Evolutionary conservation across 2,888 invertebrate species (phyloP).

Genomic region (Plutella xylostella): DNA sequence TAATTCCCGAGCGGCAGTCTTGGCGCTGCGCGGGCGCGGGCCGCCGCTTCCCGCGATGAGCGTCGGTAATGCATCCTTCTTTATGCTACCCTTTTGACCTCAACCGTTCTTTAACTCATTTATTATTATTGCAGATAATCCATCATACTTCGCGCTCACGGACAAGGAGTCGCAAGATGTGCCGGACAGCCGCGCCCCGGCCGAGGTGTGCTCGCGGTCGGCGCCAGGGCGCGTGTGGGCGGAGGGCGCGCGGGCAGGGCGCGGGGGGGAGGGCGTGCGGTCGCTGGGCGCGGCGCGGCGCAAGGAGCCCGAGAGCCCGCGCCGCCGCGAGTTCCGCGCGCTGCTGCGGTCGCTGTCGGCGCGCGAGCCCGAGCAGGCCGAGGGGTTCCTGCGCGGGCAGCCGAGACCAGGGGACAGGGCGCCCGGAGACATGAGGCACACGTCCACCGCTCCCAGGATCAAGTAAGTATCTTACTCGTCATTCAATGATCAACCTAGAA

Average conservation of each 20-base stretch:
- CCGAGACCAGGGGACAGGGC: conserved; percentile 79
- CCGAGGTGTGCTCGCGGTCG: conserved; percentile 74
- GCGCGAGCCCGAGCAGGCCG: conserved; percentile 72
- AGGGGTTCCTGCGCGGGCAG: conserved; percentile 75
- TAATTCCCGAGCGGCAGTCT: conserved; percentile 46
- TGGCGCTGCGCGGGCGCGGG: conserved; percentile 23
- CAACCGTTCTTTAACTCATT: not conserved
- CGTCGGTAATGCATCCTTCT: conserved; percentile 26
- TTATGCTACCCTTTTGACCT: not conserved
- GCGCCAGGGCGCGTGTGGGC: conserved; percentile 75
- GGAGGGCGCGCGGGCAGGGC: conserved; percentile 40
- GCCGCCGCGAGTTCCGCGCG: conserved; percentile 68
- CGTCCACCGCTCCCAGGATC: conserved; percentile 54
- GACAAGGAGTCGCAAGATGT: conserved; percentile 56
- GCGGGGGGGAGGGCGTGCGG: conserved; percentile 44
- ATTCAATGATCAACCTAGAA: too few relatives aligned
- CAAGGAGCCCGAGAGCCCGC: conserved; percentile 52
- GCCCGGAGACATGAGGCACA: conserved; percentile 56
- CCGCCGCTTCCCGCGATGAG: conserved; percentile 26
- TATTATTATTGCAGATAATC: conserved; percentile 72
- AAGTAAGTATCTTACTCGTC: too few relatives aligned
- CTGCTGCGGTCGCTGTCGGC: conserved; percentile 75
- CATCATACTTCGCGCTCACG: conserved; percentile 79
- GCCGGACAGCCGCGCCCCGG: conserved; percentile 33
- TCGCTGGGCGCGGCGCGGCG: conserved; percentile 47